phyloP scores from a whole-genome alignment of 2,888 invertebrate species.

The Xylocampa areola region DNA sequence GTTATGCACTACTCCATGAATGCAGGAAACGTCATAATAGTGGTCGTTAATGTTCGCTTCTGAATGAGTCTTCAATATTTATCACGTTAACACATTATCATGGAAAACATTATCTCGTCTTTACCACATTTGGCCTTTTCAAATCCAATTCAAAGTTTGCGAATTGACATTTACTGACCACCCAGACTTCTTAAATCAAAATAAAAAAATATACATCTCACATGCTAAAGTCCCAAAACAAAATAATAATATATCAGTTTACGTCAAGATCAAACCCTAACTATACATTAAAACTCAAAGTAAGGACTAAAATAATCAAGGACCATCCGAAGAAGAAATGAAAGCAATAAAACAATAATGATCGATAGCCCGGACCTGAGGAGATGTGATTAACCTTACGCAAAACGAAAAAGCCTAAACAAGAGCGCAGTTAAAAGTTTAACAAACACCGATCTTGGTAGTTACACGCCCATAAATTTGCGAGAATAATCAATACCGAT shows the following conservation, averaged over 20 bases:
- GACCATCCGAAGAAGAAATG: slow-evolving; percentile 30
- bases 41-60: slow-evolving; percentile 32
- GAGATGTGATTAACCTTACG: slow-evolving; percentile 48
- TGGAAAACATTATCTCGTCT: not conserved
- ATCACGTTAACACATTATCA: slow-evolving; percentile 11
- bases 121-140: not conserved
- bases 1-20: slow-evolving; percentile 35
- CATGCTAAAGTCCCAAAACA: slow-evolving; percentile 15
- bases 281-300: slow-evolving; percentile 32
- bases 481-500: slow-evolving; percentile 75
- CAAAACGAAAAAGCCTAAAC: slow-evolving; percentile 57
- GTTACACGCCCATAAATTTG: slow-evolving; percentile 75
- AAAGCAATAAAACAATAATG: slow-evolving; percentile 53
- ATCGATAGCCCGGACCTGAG: slow-evolving; percentile 51
- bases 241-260: slow-evolving; percentile 22
- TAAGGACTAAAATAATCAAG: slow-evolving; percentile 41
- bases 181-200: not conserved
- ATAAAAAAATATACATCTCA: not conserved
- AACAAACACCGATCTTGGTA: slow-evolving; percentile 73
- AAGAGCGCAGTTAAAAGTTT: slow-evolving; percentile 60
- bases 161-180: not conserved
- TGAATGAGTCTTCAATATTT: slow-evolving; percentile 41
- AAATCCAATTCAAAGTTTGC: not conserved
- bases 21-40: slow-evolving; percentile 51
- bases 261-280: slow-evolving; percentile 32